These are phyloP conservation scores for Megaceryle alcyon DNA, from an alignment of 2,797 vertebrate species.

Conservation along the genomic window DNA sequence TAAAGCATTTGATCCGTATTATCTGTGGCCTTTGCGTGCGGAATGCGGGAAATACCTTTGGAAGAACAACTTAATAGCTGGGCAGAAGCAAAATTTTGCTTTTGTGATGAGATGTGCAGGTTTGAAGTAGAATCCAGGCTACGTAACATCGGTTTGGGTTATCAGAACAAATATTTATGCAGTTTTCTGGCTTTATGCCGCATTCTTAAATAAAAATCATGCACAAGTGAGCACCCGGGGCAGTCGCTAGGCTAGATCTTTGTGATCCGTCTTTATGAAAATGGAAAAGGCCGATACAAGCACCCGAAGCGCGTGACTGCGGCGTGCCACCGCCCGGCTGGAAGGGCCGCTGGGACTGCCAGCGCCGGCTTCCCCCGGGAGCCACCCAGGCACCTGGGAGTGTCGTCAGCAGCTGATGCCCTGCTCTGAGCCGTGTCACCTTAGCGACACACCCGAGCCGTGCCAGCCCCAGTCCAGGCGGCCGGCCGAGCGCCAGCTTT, in stretches of 20 bases:
- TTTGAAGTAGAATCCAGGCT: neutral
- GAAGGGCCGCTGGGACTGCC: neutral
- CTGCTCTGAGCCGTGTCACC: slow-evolving; percentile 23
- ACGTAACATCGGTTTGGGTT: neutral
- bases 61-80: neutral
- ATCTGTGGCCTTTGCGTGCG: neutral
- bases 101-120: neutral
- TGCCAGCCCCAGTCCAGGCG: neutral
- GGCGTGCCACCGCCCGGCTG: neutral
- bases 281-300: neutral
- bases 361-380: neutral
- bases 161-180: neutral
- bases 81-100: neutral
- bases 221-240: neutral
- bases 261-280: neutral
- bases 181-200: neutral
- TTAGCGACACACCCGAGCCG: neutral
- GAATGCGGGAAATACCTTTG: neutral
- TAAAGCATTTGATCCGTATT: neutral
- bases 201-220: neutral
- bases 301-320: neutral
- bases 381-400: neutral
- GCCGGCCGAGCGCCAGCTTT: neutral
- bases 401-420: slow-evolving; percentile 46
- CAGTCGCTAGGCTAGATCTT: neutral